These are phyloP conservation scores for Rhineura floridana DNA, from an alignment of 2,113 vertebrate genomes.

Conservation along the genomic window DNA sequence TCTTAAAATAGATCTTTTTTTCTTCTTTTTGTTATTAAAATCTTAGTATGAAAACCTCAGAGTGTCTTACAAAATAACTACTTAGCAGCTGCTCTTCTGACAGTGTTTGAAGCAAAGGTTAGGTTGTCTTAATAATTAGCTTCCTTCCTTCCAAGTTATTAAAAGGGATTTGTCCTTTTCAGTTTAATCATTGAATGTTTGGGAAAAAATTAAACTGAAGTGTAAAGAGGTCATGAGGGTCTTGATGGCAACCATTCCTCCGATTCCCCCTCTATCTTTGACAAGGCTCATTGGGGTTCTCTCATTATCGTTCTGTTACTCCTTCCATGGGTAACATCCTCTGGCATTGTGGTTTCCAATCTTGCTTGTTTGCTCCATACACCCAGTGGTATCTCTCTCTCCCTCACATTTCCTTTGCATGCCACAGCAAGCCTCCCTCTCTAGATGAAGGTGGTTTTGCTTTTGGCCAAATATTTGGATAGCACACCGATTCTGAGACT, in stretches of 20 bases:
- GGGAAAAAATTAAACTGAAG: not conserved
- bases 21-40: not conserved
- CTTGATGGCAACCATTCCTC: not conserved
- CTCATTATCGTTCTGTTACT: not conserved
- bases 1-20: not conserved
- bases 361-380: not conserved
- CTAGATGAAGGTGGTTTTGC: not conserved
- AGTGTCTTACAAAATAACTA: not conserved
- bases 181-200: not conserved
- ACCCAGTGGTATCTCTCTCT: not conserved
- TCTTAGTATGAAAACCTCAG: not conserved
- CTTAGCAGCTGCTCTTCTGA: not conserved
- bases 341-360: not conserved
- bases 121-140: not conserved
- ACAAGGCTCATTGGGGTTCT: not conserved
- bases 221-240: not conserved
- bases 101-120: conserved; percentile 23
- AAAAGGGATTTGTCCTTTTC: not conserved
- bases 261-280: not conserved
- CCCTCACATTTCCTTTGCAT: not conserved
- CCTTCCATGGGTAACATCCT: not conserved
- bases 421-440: not conserved
- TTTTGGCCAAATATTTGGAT: not conserved
- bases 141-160: not conserved
- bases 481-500: not conserved